These are phyloP conservation scores for Drosophila navojoa DNA, from an alignment of 1,140 invertebrate species.

Conservation along the genomic window DNA sequence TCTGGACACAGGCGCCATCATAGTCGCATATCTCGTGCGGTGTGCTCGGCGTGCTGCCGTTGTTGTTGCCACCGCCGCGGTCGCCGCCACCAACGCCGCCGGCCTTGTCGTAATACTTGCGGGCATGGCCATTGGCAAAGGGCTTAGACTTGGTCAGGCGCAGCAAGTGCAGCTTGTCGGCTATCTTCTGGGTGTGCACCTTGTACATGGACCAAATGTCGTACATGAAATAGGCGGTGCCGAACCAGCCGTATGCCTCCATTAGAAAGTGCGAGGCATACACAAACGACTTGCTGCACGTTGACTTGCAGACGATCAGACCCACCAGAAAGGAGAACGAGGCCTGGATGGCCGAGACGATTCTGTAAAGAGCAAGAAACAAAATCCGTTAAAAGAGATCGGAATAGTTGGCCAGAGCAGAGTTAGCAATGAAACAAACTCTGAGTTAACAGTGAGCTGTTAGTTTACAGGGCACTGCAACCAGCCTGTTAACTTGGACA, in stretches of 20 bases:
- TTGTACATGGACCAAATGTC: constrained; percentile 90
- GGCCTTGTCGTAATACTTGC: constrained; percentile 23
- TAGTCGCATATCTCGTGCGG: constrained; percentile 78
- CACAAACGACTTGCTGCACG: constrained; percentile 87
- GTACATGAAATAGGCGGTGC: constrained; percentile 90
- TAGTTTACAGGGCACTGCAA: not conserved
- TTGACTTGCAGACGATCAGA: constrained; percentile 86
- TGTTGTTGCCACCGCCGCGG: constrained; percentile 46
- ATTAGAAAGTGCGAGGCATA: constrained; percentile 88
- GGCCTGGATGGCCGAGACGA: constrained; percentile 88
- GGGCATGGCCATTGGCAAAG: constrained; percentile 43
- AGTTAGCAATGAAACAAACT: not conserved
- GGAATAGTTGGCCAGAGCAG: not conserved
- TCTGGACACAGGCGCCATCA: constrained; percentile 60
- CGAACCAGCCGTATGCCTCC: constrained; percentile 90
- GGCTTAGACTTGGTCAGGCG: constrained; percentile 56
- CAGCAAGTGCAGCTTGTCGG: constrained; percentile 79
- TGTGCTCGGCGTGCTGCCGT: constrained; percentile 57
- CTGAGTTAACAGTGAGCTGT: not conserved
- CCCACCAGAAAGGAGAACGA: constrained; percentile 87
- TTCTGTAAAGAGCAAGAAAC: constrained; percentile 83
- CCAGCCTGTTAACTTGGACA: not conserved
- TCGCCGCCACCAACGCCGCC: not conserved
- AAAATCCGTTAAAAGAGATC: not conserved
- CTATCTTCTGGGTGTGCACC: constrained; percentile 85